These are phyloP conservation scores for Troides oblongomaculatus DNA, from an alignment of 2,888 invertebrate species.

Conservation along the genomic window DNA sequence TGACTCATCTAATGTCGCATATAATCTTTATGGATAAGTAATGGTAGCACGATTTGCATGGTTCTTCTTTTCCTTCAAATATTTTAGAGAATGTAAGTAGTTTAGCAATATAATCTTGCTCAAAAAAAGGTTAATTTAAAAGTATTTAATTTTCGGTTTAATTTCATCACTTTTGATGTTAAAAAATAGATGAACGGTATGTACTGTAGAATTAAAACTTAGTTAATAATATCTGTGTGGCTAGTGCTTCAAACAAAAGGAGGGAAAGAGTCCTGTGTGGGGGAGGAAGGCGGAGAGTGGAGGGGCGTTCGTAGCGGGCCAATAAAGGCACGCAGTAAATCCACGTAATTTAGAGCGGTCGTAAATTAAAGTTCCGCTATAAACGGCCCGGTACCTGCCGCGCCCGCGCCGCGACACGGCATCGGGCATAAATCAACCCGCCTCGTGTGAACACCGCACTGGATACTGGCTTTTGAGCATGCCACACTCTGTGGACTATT, in stretches of 20 bases:
- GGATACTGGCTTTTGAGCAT: slow-evolving; percentile 39
- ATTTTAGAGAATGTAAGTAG: too few relatives aligned
- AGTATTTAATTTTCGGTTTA: too few relatives aligned
- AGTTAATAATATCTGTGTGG: slow-evolving; percentile 31
- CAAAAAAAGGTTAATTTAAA: too few relatives aligned
- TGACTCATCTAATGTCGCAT: slow-evolving; percentile 27
- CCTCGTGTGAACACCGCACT: slow-evolving; percentile 58
- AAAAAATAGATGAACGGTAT: too few relatives aligned
- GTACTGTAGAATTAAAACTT: too few relatives aligned
- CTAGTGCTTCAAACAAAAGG: slow-evolving; percentile 43
- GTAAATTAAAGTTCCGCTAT: slow-evolving; percentile 78
- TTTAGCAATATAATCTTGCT: too few relatives aligned
- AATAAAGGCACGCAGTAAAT: slow-evolving; percentile 79
- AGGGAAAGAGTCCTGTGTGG: slow-evolving; percentile 49
- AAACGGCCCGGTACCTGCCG: slow-evolving; percentile 72
- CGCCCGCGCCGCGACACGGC: slow-evolving; percentile 50
- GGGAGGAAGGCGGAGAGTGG: slow-evolving; percentile 47
- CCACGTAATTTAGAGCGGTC: slow-evolving; percentile 78
- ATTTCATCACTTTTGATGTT: too few relatives aligned
- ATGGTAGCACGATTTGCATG: not conserved
- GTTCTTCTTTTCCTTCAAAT: not conserved
- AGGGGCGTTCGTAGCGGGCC: slow-evolving; percentile 63
- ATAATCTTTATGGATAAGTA: slow-evolving; percentile 9
- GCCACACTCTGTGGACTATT: not conserved
- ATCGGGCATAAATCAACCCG: slow-evolving; percentile 50